Conservation (phyloP, 2,113 vertebrate species). For the Chrysochloris asiatica region DNA sequence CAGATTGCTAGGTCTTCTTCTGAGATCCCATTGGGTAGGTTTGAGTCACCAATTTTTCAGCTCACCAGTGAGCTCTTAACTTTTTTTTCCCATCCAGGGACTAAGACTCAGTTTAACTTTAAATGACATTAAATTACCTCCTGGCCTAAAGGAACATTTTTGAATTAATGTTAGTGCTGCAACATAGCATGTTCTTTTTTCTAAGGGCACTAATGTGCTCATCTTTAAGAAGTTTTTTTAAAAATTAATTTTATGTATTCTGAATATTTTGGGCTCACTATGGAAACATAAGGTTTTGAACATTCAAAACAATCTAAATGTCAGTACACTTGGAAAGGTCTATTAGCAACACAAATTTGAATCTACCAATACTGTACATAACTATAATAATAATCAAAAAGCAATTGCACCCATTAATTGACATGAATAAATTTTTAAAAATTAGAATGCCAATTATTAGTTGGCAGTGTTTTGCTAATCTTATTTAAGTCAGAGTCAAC, state of each 20-base stretch:
- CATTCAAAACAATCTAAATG: conserved; percentile 25
- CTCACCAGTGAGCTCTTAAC: background rate
- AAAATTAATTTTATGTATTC: conserved; percentile 3
- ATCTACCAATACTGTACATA: conserved; percentile 2
- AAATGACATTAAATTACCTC: background rate
- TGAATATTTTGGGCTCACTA: conserved; percentile 37
- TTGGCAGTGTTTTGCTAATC: background rate
- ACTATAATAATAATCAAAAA: conserved; percentile 54
- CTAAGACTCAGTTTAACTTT: background rate
- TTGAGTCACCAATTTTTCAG: background rate
- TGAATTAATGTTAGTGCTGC: background rate
- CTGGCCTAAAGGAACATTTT: background rate
- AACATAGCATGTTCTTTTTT: background rate
- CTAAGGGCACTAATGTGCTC: background rate
- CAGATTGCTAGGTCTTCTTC: background rate
- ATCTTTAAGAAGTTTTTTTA: background rate
- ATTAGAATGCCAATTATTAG: background rate
- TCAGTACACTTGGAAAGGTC: background rate
- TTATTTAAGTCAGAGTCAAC: background rate
- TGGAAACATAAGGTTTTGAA: background rate
- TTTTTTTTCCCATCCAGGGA: background rate
- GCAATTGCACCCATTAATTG: background rate
- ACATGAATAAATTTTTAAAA: background rate
- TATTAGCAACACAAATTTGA: conserved; percentile 39
- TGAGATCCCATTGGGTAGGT: background rate